A percentile compares a stretch with the other conserved stretches of the same genome.
Evolutionary conservation across 1,140 invertebrate genomes (phyloP).

Genomic region (Psilanteris sp.): DNA sequence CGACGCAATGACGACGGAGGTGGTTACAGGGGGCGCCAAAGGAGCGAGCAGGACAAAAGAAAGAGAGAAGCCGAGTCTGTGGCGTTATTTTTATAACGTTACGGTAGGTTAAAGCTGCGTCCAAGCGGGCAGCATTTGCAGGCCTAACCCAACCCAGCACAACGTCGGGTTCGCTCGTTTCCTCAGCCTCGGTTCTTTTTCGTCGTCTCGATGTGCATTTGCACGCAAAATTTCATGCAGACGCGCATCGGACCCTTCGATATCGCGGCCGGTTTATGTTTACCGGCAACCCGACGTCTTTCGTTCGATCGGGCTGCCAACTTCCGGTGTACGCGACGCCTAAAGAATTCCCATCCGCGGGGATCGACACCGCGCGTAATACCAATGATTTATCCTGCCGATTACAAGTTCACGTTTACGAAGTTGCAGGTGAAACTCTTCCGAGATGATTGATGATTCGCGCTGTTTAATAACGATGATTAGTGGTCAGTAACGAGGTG

Average conservation of each 20-base stretch:
- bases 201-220: conserved; percentile 67
- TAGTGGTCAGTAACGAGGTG: too few relatives aligned
- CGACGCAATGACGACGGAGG: conserved; percentile 36
- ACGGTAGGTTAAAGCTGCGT: conserved; percentile 75
- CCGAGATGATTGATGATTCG: too few relatives aligned
- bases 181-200: conserved; percentile 16
- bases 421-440: too few relatives aligned
- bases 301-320: conserved; percentile 52
- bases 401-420: too few relatives aligned
- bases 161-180: conserved; percentile 4
- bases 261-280: conserved; percentile 68
- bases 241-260: conserved; percentile 72
- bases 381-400: too few relatives aligned
- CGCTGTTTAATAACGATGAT: too few relatives aligned
- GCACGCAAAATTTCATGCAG: conserved; percentile 77
- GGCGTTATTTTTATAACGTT: conserved; percentile 78
- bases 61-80: conserved; percentile 58
- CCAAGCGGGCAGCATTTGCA: conserved; percentile 69
- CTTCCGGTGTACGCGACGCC: conserved; percentile 53
- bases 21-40: too few relatives aligned
- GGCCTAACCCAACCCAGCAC: conserved; percentile 65
- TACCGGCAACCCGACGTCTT: conserved; percentile 64
- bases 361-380: too few relatives aligned
- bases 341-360: not conserved
- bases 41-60: conserved; percentile 2